Evolutionary conservation across 1,140 invertebrate species (phyloP).

Genomic region (Sesamia nonagrioides): DNA sequence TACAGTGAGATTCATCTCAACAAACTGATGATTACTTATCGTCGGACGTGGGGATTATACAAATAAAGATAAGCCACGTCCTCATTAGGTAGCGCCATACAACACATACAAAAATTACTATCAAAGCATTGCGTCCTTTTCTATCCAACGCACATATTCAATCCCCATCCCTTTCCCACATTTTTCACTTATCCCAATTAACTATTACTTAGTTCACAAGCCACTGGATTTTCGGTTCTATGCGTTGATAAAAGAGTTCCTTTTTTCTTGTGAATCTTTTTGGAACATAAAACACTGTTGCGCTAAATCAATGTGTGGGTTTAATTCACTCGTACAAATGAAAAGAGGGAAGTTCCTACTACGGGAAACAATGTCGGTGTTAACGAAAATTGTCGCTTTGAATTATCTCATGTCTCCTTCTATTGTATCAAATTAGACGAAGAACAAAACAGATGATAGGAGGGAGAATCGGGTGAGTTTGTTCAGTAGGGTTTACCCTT

Average conservation of each 20-base stretch:
- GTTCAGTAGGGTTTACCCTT: conserved; percentile 52
- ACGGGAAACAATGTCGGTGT: conserved; percentile 3
- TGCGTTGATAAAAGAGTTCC: neutral
- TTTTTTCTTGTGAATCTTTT: conserved; percentile 26
- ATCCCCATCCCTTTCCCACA: conserved; percentile 44
- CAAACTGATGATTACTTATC: conserved; percentile 31
- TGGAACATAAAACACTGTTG: conserved; percentile 24
- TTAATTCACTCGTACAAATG: conserved; percentile 65
- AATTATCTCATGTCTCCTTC: neutral
- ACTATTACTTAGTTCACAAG: conserved; percentile 20
- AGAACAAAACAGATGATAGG: neutral
- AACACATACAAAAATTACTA: conserved; percentile 36
- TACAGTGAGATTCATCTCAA: neutral
- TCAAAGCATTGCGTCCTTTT: neutral
- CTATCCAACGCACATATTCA: neutral
- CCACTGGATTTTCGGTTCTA: conserved; percentile 24
- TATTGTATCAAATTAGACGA: neutral
- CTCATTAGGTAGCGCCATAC: neutral
- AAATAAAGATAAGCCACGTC: conserved; percentile 44
- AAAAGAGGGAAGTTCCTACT: conserved; percentile 23
- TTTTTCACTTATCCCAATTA: conserved; percentile 54
- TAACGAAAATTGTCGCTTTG: neutral
- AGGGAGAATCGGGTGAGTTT: conserved; percentile 51
- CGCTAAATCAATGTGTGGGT: conserved; percentile 57
- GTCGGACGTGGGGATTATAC: conserved; percentile 34